phyloP scores from a whole-genome alignment of 2,113 vertebrate genomes.

The Alaudala cheleensis region DNA sequence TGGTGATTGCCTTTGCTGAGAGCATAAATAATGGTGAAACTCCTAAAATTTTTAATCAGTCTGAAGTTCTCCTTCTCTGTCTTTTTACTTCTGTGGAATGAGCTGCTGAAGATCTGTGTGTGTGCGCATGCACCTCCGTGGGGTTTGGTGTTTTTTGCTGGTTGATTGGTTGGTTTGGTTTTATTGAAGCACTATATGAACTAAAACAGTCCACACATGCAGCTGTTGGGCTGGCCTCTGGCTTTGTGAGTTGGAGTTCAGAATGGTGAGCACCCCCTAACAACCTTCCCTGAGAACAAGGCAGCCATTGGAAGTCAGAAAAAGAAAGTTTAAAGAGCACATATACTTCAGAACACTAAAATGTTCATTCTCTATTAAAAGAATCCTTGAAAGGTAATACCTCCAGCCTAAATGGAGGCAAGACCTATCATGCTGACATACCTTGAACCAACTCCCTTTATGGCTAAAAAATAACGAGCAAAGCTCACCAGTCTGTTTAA shows the following conservation, averaged over 20 bases:
- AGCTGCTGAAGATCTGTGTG: neutral
- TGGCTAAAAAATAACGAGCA: neutral
- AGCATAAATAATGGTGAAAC: neutral
- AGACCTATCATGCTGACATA: neutral
- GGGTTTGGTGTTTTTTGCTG: neutral
- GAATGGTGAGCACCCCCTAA: neutral
- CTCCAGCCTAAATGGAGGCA: neutral
- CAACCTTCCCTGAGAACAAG: neutral
- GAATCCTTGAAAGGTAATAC: neutral
- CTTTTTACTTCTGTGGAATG: neutral
- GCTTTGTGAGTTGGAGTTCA: neutral
- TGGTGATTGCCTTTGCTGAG: neutral
- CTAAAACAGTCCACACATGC: neutral
- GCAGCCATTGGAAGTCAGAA: neutral
- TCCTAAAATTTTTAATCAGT: neutral
- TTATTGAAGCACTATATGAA: neutral
- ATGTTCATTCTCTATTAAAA: neutral
- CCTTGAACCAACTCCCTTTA: neutral
- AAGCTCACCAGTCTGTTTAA: neutral
- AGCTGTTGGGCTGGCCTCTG: neutral
- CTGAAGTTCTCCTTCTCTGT: neutral
- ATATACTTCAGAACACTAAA: neutral
- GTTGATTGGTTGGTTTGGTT: neutral
- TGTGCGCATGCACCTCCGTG: neutral
- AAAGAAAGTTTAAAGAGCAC: neutral